Conservation (phyloP, 2,888 invertebrate species). For the Drosophila antonietae region DNA sequence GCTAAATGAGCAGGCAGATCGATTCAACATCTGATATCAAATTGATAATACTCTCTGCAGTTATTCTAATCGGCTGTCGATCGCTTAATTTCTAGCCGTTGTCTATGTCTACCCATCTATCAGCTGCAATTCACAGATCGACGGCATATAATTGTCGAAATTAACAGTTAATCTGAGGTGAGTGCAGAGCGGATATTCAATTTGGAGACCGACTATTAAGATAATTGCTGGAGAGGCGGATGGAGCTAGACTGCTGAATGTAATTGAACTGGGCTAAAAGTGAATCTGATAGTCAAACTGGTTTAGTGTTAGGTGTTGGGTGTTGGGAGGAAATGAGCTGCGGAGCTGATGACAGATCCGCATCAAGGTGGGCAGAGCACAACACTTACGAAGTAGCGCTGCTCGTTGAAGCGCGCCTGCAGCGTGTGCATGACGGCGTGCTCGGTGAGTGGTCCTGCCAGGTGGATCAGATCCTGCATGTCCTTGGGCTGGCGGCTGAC, state of each 20-base stretch:
- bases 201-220: slow-evolving; percentile 50
- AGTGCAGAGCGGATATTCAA: background rate
- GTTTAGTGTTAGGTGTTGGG: background rate
- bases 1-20: background rate
- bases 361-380: background rate
- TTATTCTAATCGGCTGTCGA: background rate
- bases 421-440: slow-evolving; percentile 96
- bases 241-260: slow-evolving; percentile 1
- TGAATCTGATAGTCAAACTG: slow-evolving; percentile 24
- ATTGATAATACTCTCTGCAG: background rate
- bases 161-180: slow-evolving; percentile 2
- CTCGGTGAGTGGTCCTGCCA: slow-evolving; percentile 96
- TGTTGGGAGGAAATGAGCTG: background rate
- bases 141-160: slow-evolving; percentile 12
- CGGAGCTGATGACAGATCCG: background rate
- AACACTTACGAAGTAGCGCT: slow-evolving; percentile 93
- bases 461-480: slow-evolving; percentile 95
- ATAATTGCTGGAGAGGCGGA: slow-evolving; percentile 46
- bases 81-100: background rate
- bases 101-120: too few species aligned
- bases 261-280: slow-evolving; percentile 11
- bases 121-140: background rate
- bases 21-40: background rate
- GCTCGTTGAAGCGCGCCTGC: slow-evolving; percentile 94
- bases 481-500: slow-evolving; percentile 81